Base-by-base conservation (phyloP, 2,797 vertebrate species). In the Poeciliopsis turneri region DNA sequence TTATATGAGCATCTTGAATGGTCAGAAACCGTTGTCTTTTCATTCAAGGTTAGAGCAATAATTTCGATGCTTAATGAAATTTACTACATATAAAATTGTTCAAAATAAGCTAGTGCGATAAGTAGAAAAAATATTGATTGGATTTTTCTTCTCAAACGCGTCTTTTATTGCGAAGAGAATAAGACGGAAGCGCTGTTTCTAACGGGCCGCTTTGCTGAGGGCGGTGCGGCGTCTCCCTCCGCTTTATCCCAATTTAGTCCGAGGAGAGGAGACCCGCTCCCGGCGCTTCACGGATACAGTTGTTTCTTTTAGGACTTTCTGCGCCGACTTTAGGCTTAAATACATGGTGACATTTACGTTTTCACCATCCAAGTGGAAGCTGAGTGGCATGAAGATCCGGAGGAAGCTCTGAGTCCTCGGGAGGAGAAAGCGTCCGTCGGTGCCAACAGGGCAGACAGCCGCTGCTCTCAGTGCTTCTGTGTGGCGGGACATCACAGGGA, bases 401-500 rank as follows among this genome's bases (percentile, higher is more conserved):
- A 45, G 6, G 36, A 57, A 74, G 20, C 77, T 45, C 73, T 91
- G 88, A 93, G 84, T 86, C 83, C 45, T 18, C 69, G 76, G 83
- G 80, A 39, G 88, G 82, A 86, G 86, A 92, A 81, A 82, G 91
- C 79, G 85, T 30, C 76, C 76, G 74, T 76, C 72, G 87, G 88
- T 92, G 93, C 93, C 93, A 90, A 33, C 92, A 16, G 85, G 87
- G 90, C 92, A 91, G 89, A 88, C 0, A 84, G 90, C 75, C 61
- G 69, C 23, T 7, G 79, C 79, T 66, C 74, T 49, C 69, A 12
- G 76, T 6, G 57, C 71, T 36, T 69, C 82, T 49, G 66, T 28
- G 64, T 30, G 77, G 64, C 45, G 84, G 87, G 41, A 78, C 88
- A 76, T 85, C 84, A 18, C 75, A 0, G 70, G 49, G 59, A 79